Base-by-base conservation (phyloP, 2,797 vertebrate genomes). In the Hapalemur alaotrensis region DNA sequence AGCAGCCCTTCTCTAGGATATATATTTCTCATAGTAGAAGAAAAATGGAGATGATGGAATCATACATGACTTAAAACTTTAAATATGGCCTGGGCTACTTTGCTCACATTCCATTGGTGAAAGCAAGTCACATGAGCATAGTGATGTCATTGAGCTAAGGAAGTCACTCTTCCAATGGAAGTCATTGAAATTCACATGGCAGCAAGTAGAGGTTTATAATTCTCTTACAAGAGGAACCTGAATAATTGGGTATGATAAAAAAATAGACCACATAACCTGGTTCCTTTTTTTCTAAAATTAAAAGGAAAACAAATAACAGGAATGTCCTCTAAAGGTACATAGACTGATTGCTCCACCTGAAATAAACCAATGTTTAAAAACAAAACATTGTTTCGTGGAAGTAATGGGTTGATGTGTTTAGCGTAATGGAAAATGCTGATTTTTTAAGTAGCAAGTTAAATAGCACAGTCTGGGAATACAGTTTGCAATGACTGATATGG, bases 401-500 rank as follows among this genome's bases (percentile, higher is more conserved):
- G 35, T 84, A 78, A 11, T 38, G 22, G 70, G 28, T 93, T 96
- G 84, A 96, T 67, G 95, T 91, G 22, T 88, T 96, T 87, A 41
- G 32, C n/a, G 6, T 83, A 95, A 93, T 91, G 48, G 82, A 85
- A 97, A 88, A 94, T 90, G n/a, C 32, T 96, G 75, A 96, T 80
- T 95, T 98, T 95, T 83, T 81, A 28, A 95, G 91, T 48, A 63
- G 93, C 10, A 96, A 98, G 86, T 96, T 89, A 94, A 97, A 96
- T 79, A 95, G 48, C 85, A 96, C 41, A 86, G 72, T 94, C 93
- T 96, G 93, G 72, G 95, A 98, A 97, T 85, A 96, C n/a, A 95
- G 67, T 96, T 98, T 97, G 86, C 95, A 96, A 84, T 95, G 95
- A 95, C 38, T 97, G 95, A 97, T 97, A 95, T 67, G 84, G 76